Evolutionary conservation across 2,113 vertebrate species (phyloP).

Genomic region (Gnathonemus echidnorhynchus): DNA sequence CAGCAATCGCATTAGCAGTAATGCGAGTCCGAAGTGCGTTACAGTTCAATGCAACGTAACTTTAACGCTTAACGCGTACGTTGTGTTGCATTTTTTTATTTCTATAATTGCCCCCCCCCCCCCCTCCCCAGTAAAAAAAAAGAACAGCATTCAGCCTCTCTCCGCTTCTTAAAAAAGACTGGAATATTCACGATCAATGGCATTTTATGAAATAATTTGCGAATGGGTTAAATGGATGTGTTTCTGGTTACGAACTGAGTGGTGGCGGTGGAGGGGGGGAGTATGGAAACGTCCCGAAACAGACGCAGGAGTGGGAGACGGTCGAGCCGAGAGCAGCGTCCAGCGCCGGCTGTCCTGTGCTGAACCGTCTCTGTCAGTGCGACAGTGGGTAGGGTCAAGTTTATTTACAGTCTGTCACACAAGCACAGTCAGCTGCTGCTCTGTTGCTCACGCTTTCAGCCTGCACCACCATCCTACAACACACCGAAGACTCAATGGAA

Average conservation of each 20-base stretch:
- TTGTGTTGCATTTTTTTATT: conserved; percentile 4
- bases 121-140: background rate
- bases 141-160: background rate
- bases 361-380: conserved; percentile 39
- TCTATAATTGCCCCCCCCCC: background rate
- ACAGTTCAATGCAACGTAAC: conserved; percentile 9
- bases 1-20: conserved; percentile 12
- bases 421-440: conserved; percentile 33
- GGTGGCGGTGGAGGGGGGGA: background rate
- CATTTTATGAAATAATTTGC: background rate
- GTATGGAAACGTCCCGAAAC: background rate
- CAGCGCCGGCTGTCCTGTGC: conserved; percentile 35
- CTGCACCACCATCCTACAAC: conserved; percentile 24
- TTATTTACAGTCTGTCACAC: conserved; percentile 44
- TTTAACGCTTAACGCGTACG: background rate
- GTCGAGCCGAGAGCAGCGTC: conserved; percentile 32
- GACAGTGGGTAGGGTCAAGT: conserved; percentile 44
- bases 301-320: conserved; percentile 23
- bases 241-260: conserved; percentile 2
- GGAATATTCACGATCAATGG: background rate
- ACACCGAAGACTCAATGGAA: conserved; percentile 10
- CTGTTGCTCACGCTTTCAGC: conserved; percentile 32
- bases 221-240: background rate
- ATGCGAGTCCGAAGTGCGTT: background rate
- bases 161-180: background rate